phyloP scores from a whole-genome alignment of 1,140 invertebrate genomes.

The Archegozetes longisetosus region DNA sequence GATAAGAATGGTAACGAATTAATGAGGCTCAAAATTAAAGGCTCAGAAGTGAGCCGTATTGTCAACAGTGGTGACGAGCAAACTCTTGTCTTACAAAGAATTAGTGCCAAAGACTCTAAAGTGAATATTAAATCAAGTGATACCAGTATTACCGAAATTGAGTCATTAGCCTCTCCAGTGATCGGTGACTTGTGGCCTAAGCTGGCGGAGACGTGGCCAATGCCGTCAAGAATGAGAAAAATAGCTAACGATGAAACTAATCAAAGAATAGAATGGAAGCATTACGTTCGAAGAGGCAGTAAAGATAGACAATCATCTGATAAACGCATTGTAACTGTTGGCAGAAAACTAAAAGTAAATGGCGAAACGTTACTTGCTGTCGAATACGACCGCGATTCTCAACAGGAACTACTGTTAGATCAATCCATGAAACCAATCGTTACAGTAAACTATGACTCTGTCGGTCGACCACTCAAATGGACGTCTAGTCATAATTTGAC shows the following conservation, averaged over 20 bases:
- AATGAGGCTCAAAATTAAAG: constrained; percentile 67
- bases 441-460: constrained; percentile 66
- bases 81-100: not conserved
- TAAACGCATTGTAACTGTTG: constrained; percentile 20
- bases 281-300: constrained; percentile 33
- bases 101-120: constrained; percentile 4
- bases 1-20: constrained; percentile 56
- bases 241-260: constrained; percentile 75
- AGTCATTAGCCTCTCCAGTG: constrained; percentile 22
- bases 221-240: constrained; percentile 70
- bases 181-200: constrained; percentile 20
- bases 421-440: constrained; percentile 59
- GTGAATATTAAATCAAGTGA: constrained; percentile 7
- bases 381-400: constrained; percentile 73
- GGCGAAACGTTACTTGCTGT: constrained; percentile 50
- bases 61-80: not conserved
- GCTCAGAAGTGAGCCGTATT: constrained; percentile 44
- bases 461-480: constrained; percentile 51
- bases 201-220: constrained; percentile 40
- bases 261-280: constrained; percentile 89
- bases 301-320: constrained; percentile 14
- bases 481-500: constrained; percentile 28
- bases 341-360: constrained; percentile 41
- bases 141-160: constrained; percentile 20
- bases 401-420: constrained; percentile 74